These are phyloP conservation scores for Lasioglossum baleicum DNA, from an alignment of 1,140 invertebrate species.

Conservation along the genomic window DNA sequence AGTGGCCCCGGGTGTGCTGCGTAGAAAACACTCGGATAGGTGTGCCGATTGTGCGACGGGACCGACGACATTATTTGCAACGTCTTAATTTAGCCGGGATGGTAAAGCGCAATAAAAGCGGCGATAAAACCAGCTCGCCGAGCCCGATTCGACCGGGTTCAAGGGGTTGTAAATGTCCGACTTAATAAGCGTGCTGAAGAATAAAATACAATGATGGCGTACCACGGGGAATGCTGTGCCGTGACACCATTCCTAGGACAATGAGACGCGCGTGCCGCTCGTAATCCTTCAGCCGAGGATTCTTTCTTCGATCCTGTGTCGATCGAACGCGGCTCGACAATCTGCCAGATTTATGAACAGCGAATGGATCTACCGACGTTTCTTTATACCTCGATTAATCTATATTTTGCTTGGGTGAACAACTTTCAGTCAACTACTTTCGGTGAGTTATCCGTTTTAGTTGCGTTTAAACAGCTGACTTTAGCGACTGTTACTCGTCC, in stretches of 20 bases:
- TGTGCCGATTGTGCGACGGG: constrained; percentile 28
- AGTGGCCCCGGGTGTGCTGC: background rate
- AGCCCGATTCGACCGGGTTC: constrained; percentile 34
- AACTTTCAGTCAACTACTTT: background rate
- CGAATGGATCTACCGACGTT: background rate
- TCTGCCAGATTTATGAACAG: background rate
- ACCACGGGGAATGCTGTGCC: too few relatives aligned
- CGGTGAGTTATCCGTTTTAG: too few relatives aligned
- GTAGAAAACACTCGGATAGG: constrained; percentile 19
- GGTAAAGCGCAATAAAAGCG: constrained; percentile 48
- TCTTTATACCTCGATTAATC: background rate
- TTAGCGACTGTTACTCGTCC: too few relatives aligned
- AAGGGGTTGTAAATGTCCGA: constrained; percentile 53
- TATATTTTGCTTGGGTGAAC: background rate
- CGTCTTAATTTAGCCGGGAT: constrained; percentile 45
- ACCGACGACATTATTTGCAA: constrained; percentile 37
- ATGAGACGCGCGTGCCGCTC: constrained; percentile 22
- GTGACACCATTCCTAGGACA: constrained; percentile 10
- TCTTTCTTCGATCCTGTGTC: background rate
- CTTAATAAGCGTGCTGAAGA: constrained; percentile 52
- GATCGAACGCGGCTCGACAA: background rate
- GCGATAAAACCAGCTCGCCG: constrained; percentile 44
- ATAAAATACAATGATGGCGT: constrained; percentile 38
- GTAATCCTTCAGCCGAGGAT: background rate
- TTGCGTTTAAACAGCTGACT: too few relatives aligned